Conservation (phyloP, 2,888 invertebrate species). For the Ligdia adustata region DNA sequence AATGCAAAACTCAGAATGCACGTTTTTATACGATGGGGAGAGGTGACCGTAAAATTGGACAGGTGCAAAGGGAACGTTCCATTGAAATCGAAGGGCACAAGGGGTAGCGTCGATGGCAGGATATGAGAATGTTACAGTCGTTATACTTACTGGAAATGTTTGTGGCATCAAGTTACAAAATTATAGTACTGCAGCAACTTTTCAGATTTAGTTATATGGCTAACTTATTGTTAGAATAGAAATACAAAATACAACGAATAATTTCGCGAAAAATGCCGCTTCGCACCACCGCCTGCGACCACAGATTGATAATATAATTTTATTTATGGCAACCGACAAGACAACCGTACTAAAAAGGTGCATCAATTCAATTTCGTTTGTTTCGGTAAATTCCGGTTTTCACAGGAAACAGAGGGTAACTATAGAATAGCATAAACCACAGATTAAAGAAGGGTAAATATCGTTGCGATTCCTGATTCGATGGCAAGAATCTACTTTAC, state of each 20-base stretch:
- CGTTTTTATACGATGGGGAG: conserved; percentile 3
- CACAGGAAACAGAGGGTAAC: no score
- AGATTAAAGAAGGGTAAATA: no score
- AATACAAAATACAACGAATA: conserved; percentile 8
- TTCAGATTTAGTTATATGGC: background rate
- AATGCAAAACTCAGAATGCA: background rate
- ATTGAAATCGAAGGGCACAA: conserved; percentile 21
- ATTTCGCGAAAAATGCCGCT: conserved; percentile 28
- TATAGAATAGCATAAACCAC: no score
- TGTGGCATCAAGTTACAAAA: conserved; percentile 20
- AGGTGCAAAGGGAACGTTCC: conserved; percentile 30
- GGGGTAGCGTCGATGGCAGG: conserved; percentile 22
- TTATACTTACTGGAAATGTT: conserved; percentile 26
- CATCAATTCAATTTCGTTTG: no score
- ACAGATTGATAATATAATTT: conserved; percentile 14
- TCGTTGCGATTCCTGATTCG: no score
- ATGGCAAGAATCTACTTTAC: no score
- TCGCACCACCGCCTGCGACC: conserved; percentile 26
- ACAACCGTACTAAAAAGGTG: no score
- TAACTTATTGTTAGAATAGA: conserved; percentile 4
- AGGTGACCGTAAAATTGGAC: conserved; percentile 15
- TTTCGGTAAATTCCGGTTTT: conserved; percentile 15
- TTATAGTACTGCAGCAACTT: background rate
- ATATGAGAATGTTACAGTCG: background rate
- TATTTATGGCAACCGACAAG: background rate